Evolutionary conservation across 2,888 invertebrate species (phyloP).

Genomic region (Plagiodera versicolora): DNA sequence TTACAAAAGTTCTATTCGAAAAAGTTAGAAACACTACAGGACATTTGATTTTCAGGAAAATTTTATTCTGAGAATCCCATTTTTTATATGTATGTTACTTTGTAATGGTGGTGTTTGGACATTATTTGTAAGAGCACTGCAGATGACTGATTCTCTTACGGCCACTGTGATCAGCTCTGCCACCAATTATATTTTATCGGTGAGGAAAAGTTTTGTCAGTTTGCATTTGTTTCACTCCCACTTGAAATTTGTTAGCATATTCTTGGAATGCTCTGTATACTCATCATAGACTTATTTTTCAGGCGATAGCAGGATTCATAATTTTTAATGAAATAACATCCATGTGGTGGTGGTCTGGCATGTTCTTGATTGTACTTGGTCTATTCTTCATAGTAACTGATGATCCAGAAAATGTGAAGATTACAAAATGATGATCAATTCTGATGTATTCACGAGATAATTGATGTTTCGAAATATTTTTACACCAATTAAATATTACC

Average conservation of each 20-base stretch:
- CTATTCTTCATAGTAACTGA: slow-evolving; percentile 63
- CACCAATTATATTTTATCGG: slow-evolving; percentile 66
- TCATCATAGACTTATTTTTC: slow-evolving; percentile 38
- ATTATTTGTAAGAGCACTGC: slow-evolving; percentile 65
- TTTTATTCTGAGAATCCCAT: slow-evolving; percentile 48
- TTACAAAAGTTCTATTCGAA: too few relatives aligned
- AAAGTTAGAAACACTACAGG: neutral
- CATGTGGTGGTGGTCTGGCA: slow-evolving; percentile 72
- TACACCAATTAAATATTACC: neutral
- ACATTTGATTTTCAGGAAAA: slow-evolving; percentile 45
- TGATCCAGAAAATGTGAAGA: slow-evolving; percentile 19
- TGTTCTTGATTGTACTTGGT: slow-evolving; percentile 69
- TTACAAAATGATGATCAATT: neutral
- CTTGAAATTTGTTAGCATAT: too few relatives aligned
- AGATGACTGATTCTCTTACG: slow-evolving; percentile 57
- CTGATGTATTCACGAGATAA: too few relatives aligned
- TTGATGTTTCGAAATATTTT: too few relatives aligned
- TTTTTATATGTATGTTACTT: slow-evolving; percentile 59
- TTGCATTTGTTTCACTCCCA: too few relatives aligned
- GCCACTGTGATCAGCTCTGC: slow-evolving; percentile 67
- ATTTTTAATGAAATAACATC: slow-evolving; percentile 73
- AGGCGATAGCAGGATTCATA: slow-evolving; percentile 73
- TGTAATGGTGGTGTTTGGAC: slow-evolving; percentile 65
- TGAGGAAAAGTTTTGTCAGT: slow-evolving; percentile 54
- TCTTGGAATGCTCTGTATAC: too few relatives aligned